phyloP scores from a whole-genome alignment of 2,797 vertebrate genomes.

The Sylvia borin region DNA sequence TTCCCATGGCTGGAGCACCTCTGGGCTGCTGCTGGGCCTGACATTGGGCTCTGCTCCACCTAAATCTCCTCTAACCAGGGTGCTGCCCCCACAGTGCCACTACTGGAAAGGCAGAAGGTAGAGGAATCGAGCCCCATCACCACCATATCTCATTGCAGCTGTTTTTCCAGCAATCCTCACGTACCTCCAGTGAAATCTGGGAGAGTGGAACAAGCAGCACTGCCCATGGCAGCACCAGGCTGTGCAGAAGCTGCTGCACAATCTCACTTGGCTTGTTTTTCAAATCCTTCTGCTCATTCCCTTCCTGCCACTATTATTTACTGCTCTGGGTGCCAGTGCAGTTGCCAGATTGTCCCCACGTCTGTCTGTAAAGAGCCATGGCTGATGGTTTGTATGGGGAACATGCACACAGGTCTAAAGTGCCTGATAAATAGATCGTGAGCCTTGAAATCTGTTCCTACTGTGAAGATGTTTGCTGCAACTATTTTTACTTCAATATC shows the following conservation, averaged over 20 bases:
- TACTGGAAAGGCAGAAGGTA: fast-evolving
- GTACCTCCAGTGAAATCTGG: fast-evolving
- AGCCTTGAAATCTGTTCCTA: constrained; percentile 30
- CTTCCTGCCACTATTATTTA: background rate
- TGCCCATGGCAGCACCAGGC: background rate
- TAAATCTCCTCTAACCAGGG: background rate
- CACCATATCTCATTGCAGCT: fast-evolving
- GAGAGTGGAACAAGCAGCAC: fast-evolving
- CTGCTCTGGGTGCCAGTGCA: background rate
- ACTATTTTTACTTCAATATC: constrained; percentile 46
- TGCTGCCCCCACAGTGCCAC: fast-evolving
- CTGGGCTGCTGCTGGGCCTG: fast-evolving
- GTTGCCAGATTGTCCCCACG: background rate
- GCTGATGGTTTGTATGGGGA: background rate
- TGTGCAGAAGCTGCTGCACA: background rate
- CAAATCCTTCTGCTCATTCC: background rate
- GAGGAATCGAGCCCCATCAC: fast-evolving
- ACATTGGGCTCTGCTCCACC: background rate
- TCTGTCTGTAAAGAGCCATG: background rate
- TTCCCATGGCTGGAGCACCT: background rate
- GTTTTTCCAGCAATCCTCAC: fast-evolving
- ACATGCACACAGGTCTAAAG: background rate
- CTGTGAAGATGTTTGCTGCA: constrained; percentile 5
- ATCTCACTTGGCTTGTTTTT: background rate
- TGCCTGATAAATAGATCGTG: constrained; percentile 3